These are phyloP conservation scores for Eueides isabella DNA, from an alignment of 1,140 invertebrate genomes.

Conservation along the genomic window DNA sequence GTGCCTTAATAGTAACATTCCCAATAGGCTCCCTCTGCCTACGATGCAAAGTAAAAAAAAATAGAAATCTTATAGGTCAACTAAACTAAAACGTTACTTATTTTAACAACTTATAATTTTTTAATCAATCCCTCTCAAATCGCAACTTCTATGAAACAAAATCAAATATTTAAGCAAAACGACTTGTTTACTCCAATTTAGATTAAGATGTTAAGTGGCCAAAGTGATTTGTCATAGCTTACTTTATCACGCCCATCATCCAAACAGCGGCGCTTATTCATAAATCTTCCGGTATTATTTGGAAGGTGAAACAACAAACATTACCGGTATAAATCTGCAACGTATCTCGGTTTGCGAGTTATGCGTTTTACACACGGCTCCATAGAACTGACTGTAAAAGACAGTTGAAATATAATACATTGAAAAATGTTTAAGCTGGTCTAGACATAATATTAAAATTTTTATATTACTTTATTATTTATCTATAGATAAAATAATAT, in stretches of 20 bases:
- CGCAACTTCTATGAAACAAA: neutral
- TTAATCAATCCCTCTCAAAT: neutral
- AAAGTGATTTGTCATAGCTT: constrained; percentile 57
- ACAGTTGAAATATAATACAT: neutral
- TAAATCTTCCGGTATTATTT: constrained; percentile 76
- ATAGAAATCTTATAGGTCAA: neutral
- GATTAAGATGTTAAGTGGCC: constrained; percentile 39
- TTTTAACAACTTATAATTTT: neutral
- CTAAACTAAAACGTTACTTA: neutral
- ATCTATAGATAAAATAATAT: too few relatives aligned
- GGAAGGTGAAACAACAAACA: constrained; percentile 81
- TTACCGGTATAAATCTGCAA: constrained; percentile 80
- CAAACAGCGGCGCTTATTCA: constrained; percentile 67
- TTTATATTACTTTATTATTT: too few relatives aligned
- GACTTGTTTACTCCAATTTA: constrained; percentile 13
- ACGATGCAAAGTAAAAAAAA: too few relatives aligned
- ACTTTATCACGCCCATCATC: constrained; percentile 71
- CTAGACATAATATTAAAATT: too few relatives aligned
- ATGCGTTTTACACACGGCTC: constrained; percentile 48
- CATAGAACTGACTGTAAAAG: constrained; percentile 9
- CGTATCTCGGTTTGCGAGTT: constrained; percentile 70
- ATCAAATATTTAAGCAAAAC: constrained; percentile 1
- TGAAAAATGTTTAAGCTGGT: too few relatives aligned
- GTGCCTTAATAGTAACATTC: too few relatives aligned
- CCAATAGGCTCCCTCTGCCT: too few relatives aligned